phyloP scores from a whole-genome alignment of 2,888 invertebrate species.

The Mamestra brassicae region DNA sequence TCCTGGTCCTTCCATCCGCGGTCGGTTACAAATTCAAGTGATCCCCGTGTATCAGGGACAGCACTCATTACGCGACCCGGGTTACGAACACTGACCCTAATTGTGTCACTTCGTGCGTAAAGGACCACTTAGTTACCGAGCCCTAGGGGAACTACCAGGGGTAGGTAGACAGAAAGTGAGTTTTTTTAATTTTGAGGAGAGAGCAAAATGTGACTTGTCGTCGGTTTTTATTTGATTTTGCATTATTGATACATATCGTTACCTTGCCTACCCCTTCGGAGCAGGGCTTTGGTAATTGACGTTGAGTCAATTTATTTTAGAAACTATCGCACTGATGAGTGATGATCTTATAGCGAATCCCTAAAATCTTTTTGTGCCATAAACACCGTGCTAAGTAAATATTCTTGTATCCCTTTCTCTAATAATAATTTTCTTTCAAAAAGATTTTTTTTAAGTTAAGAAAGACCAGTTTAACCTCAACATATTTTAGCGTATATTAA shows the following conservation, averaged over 20 bases:
- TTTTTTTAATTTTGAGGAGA: conserved; percentile 6
- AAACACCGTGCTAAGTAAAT: too few relatives aligned
- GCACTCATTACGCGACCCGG: conserved; percentile 68
- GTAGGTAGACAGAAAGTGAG: conserved; percentile 23
- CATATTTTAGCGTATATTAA: background rate
- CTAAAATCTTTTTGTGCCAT: too few relatives aligned
- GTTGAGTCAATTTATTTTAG: background rate
- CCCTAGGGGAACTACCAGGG: conserved; percentile 58
- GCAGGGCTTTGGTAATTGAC: background rate
- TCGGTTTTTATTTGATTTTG: background rate
- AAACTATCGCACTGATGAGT: background rate
- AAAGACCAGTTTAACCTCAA: background rate
- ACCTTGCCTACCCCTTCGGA: too few relatives aligned
- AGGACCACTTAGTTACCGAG: conserved; percentile 73
- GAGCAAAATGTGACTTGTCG: background rate
- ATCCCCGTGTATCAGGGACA: conserved; percentile 64
- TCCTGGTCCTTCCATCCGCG: conserved; percentile 40
- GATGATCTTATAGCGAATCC: too few relatives aligned
- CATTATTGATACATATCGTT: too few relatives aligned
- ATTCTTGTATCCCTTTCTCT: too few relatives aligned
- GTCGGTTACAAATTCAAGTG: conserved; percentile 63
- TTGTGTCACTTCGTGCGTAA: conserved; percentile 77
- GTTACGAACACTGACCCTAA: conserved; percentile 69
- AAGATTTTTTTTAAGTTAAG: background rate
- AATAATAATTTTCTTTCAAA: too few relatives aligned